A percentile compares a stretch with the other conserved stretches of the same genome.
Conservation (phyloP, 2,797 vertebrate genomes). For the Tachyglossus aculeatus region DNA sequence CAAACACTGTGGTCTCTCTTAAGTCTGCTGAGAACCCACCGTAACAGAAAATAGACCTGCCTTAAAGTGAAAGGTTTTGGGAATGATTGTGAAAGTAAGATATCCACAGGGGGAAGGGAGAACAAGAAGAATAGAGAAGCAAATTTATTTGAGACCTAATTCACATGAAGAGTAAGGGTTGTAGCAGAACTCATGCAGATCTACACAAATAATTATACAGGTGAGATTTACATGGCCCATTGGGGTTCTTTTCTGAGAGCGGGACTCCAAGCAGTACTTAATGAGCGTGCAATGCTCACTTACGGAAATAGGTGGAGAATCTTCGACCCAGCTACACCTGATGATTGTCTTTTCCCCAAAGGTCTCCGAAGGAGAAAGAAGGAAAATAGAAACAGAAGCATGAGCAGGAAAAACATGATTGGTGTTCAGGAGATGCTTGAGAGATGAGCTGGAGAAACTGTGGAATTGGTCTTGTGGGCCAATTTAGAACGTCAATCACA, state of each 20-base stretch:
- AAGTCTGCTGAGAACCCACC: too few species aligned
- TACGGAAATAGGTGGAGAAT: not conserved
- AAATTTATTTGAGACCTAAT: not conserved
- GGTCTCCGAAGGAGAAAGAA: constrained; percentile 24
- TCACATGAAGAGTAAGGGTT: not conserved
- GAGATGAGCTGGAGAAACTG: not conserved
- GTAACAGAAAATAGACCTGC: too few species aligned
- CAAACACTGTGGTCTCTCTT: too few species aligned
- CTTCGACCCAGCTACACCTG: not conserved
- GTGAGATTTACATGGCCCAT: not conserved
- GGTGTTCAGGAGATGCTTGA: too few species aligned
- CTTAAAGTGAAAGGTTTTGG: too few species aligned
- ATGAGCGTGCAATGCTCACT: not conserved
- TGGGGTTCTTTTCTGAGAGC: not conserved
- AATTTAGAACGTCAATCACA: not conserved
- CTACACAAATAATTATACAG: not conserved
- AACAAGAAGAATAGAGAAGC: not conserved
- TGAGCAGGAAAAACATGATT: constrained; percentile 26
- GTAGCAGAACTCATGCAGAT: not conserved
- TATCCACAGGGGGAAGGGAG: too few species aligned
- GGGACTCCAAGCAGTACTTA: not conserved
- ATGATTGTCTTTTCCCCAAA: constrained; percentile 7
- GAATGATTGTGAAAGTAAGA: too few species aligned
- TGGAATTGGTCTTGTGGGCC: not conserved
- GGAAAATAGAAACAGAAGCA: constrained; percentile 42